Base-by-base conservation (phyloP, 2,888 invertebrate genomes). In the Nebria salina region DNA sequence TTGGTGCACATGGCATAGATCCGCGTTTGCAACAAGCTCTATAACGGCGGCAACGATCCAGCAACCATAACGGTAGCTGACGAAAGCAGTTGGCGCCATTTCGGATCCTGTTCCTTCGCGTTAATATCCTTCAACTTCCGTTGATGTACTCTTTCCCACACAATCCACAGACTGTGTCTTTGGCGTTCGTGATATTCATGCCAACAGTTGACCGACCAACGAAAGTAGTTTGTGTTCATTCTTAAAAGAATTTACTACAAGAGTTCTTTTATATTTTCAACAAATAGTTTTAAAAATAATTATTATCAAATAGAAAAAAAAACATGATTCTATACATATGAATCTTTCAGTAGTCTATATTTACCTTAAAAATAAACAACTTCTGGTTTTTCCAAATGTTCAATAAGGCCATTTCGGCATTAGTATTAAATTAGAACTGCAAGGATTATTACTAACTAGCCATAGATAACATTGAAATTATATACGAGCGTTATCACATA, bases 1-100 rank as follows among this genome's bases (percentile, higher is more conserved):
- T 54, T 54, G 54, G 54, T 8, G 11, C 54, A 54, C 54, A 34
- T 34, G 54, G 54, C 13, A 13, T 54, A 11, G 75, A 75, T 75
- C 43, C 66, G 15, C 43, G 68, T 77, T 43, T 42, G 42, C 72
- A 54, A 77, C 72, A 77, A 72, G 72, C 77, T 77, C 72, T 77
- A 64, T 77, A 68, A 75, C 42, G 34, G 66, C 20, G 42, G 66
- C 43, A 42, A 42, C 76, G 66, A 76, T n/a, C 11, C 54, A 54
- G 54, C 42, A 70, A 26, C 70, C 64, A 72, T 77, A 65, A 77
- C 72, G 73, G 15, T 78, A 65, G 74, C 73, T 78, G 78, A 78
- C 78, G 78, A 78, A 78, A 43, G 78, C 78, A 73, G 65, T 73
- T 34, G 34, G 34, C 72, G 70, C 42, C 68, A 41, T 20, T 68